Evolutionary conservation across 2,113 vertebrate genomes (phyloP).

Genomic region (Cathartes aura): DNA sequence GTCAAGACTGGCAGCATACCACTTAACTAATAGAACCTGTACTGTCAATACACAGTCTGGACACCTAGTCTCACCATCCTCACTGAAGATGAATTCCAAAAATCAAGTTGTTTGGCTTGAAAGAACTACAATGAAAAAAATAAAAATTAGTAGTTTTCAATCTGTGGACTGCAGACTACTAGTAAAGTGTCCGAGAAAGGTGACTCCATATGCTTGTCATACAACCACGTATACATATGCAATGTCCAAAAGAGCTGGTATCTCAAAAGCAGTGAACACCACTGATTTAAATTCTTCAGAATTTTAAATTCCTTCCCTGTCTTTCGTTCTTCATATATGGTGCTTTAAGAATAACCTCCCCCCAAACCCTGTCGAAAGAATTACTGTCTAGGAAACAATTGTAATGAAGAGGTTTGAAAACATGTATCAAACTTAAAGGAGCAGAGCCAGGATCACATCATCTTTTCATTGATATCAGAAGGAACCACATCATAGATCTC

Average conservation of each 20-base stretch:
- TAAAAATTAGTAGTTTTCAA: background rate
- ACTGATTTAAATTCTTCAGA: background rate
- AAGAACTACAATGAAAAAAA: background rate
- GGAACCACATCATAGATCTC: background rate
- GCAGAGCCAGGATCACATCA: background rate
- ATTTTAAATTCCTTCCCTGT: background rate
- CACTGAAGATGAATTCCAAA: background rate
- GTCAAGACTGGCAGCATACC: background rate
- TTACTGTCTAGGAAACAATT: background rate
- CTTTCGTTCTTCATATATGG: background rate
- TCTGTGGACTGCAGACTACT: background rate
- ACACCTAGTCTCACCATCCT: background rate
- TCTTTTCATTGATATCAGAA: background rate
- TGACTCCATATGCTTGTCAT: background rate
- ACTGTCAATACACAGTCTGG: background rate
- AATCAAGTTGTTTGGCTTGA: background rate
- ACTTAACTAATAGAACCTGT: background rate
- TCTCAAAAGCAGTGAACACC: background rate
- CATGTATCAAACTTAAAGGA: background rate
- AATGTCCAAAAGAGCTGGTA: background rate
- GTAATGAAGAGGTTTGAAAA: background rate
- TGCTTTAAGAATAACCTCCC: background rate
- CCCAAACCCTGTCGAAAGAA: background rate
- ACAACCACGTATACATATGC: background rate
- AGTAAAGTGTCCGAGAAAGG: background rate